Evolutionary conservation across 2,888 invertebrate genomes (phyloP).

Genomic region (Prosapia bicincta): DNA sequence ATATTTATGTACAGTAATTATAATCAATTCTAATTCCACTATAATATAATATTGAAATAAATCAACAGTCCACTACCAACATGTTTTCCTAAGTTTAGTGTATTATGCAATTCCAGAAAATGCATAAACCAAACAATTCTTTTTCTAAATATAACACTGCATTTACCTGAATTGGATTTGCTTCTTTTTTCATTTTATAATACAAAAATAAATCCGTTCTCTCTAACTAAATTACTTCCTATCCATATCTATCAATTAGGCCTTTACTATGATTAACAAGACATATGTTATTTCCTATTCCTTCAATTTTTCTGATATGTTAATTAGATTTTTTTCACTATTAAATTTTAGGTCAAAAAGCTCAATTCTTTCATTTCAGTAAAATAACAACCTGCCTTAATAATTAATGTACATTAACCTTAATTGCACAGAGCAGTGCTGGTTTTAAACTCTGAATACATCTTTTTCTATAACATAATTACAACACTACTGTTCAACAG

Average conservation of each 20-base stretch:
- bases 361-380: background rate
- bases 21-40: too few species aligned
- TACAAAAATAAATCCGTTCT: slow-evolving; percentile 2
- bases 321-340: background rate
- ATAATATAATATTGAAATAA: too few species aligned
- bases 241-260: background rate
- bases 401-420: slow-evolving; percentile 2
- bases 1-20: too few species aligned
- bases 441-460: too few species aligned
- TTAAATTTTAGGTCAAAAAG: too few species aligned
- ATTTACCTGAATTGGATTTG: slow-evolving; percentile 1
- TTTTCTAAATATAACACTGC: background rate
- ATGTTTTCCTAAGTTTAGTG: too few species aligned
- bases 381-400: background rate
- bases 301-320: background rate
- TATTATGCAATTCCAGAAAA: too few species aligned
- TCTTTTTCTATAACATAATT: background rate
- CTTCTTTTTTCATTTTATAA: background rate
- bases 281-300: background rate
- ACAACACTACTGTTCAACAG: background rate
- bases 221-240: background rate
- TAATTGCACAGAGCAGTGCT: too few species aligned
- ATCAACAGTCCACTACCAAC: too few species aligned
- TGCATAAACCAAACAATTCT: background rate
- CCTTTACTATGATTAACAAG: background rate